A percentile compares a stretch with the other conserved stretches of the same genome.
Evolutionary conservation across 2,113 vertebrate species (phyloP).

Genomic region (Notechis scutatus): DNA sequence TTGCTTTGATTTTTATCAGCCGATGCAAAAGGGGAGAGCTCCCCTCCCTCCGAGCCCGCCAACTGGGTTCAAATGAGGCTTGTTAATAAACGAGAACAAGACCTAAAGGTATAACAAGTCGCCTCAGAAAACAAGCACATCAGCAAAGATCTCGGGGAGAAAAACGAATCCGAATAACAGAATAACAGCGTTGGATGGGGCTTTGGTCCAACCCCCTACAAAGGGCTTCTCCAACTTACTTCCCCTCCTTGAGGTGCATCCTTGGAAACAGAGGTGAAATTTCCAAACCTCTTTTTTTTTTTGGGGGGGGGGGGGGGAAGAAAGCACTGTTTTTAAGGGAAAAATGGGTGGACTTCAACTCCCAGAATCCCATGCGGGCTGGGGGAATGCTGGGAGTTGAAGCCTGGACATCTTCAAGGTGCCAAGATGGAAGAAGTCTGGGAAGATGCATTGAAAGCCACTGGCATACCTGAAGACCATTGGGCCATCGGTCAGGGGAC

Average conservation of each 20-base stretch:
- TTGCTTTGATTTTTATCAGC: neutral
- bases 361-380: neutral
- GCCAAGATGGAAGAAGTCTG: conserved; percentile 35
- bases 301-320: neutral
- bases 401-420: neutral
- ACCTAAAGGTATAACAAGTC: conserved; percentile 43
- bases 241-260: conserved; percentile 40
- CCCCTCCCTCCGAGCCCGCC: neutral
- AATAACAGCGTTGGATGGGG: neutral
- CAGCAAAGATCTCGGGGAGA: neutral
- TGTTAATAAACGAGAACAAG: neutral
- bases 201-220: neutral
- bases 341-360: neutral
- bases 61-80: neutral
- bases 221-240: neutral
- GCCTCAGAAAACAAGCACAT: conserved; percentile 55
- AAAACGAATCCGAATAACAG: rapidly evolving
- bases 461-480: too few species aligned
- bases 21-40: neutral
- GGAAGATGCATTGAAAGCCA: neutral
- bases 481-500: too few species aligned
- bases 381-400: too few species aligned
- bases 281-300: conserved; percentile 31
- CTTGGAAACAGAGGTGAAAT: conserved; percentile 55
- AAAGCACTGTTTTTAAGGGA: neutral